phyloP scores from a whole-genome alignment of 2,888 invertebrate genomes.

The Macrophya alboannulata region DNA sequence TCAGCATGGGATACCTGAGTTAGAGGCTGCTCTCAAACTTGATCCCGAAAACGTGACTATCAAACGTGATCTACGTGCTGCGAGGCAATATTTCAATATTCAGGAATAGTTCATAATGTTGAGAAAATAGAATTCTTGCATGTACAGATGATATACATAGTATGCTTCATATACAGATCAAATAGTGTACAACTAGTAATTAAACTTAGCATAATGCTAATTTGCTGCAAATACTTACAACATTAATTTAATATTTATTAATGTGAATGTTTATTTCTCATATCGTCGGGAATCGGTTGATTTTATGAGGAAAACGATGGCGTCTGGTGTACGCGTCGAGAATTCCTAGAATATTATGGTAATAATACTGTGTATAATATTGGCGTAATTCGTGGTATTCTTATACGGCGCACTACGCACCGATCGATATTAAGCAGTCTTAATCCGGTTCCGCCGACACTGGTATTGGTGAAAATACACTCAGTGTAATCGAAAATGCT shows the following conservation, averaged over 20 bases:
- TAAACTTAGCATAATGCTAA: neutral
- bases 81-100: conserved; percentile 67
- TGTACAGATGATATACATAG: neutral
- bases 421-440: neutral
- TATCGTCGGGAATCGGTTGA: neutral
- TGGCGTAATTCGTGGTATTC: neutral
- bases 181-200: conserved; percentile 56
- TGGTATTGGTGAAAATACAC: neutral
- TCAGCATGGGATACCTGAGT: conserved; percentile 88
- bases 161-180: conserved; percentile 65
- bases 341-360: neutral
- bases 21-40: conserved; percentile 88
- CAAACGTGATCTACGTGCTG: conserved; percentile 81
- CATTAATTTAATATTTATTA: neutral
- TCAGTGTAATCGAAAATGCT: conserved; percentile 52
- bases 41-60: conserved; percentile 85
- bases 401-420: neutral
- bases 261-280: neutral
- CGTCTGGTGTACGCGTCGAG: neutral
- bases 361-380: neutral
- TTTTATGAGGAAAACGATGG: neutral
- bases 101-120: neutral
- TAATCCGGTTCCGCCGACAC: neutral
- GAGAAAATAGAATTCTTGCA: neutral
- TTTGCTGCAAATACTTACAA: neutral